These are phyloP conservation scores for Liparis tanakae DNA, from an alignment of 2,797 vertebrate species.

Conservation along the genomic window DNA sequence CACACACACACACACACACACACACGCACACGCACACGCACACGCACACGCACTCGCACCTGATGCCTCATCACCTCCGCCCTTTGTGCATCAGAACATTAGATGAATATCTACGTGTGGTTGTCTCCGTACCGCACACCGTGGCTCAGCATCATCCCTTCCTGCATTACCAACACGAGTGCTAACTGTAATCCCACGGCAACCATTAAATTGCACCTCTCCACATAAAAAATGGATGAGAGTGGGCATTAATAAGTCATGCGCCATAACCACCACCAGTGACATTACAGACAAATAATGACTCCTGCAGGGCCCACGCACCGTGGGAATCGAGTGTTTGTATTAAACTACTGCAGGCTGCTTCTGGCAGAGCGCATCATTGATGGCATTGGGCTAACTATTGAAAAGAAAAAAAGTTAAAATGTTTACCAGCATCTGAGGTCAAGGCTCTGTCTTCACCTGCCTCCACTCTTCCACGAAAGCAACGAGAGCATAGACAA, in stretches of 20 bases:
- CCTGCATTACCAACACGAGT: slow-evolving; percentile 25
- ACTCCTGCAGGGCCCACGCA: slow-evolving; percentile 37
- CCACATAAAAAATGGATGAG: slow-evolving; percentile 72
- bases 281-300: slow-evolving; percentile 54
- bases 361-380: slow-evolving; percentile 5
- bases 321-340: slow-evolving; percentile 23
- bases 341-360: slow-evolving; percentile 14
- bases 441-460: slow-evolving; percentile 78
- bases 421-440: slow-evolving; percentile 79
- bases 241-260: slow-evolving; percentile 72
- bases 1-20: too few species aligned
- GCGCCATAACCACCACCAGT: slow-evolving; percentile 56
- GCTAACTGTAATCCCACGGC: slow-evolving; percentile 23
- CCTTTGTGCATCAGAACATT: slow-evolving; percentile 6
- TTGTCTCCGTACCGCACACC: slow-evolving; percentile 3
- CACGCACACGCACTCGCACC: background rate
- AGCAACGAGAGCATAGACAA: slow-evolving; percentile 65
- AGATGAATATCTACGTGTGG: slow-evolving; percentile 4
- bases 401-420: slow-evolving; percentile 33
- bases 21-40: too few species aligned
- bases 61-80: background rate
- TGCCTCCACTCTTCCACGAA: slow-evolving; percentile 74
- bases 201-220: slow-evolving; percentile 41
- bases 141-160: slow-evolving; percentile 9
- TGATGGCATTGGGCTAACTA: slow-evolving; percentile 20